These are phyloP conservation scores for Catagonus wagneri DNA, from an alignment of 2,113 vertebrate genomes.

Conservation along the genomic window DNA sequence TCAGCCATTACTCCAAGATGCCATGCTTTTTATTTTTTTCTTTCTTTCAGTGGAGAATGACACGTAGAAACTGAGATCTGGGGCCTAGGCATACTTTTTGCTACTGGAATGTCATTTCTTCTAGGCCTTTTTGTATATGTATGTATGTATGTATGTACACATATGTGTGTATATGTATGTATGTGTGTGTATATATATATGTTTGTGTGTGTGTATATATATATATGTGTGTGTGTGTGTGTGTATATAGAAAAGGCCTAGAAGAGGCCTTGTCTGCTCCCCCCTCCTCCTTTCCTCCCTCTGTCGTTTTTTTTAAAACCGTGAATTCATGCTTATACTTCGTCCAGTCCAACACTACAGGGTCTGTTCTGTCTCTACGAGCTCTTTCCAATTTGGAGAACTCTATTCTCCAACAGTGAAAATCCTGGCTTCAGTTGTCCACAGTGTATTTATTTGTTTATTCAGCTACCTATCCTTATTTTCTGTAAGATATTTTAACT, in stretches of 20 bases:
- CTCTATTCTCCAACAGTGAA: neutral
- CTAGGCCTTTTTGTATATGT: neutral
- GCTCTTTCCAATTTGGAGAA: neutral
- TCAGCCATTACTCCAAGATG: neutral
- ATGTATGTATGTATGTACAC: too few species aligned
- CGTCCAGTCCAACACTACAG: neutral
- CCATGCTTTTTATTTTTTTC: neutral
- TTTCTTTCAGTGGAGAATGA: neutral
- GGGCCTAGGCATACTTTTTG: neutral
- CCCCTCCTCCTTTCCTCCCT: fast-evolving
- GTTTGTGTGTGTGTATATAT: too few species aligned
- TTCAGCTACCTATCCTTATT: neutral
- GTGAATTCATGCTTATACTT: neutral
- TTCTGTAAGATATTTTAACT: neutral
- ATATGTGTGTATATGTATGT: too few species aligned
- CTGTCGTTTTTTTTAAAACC: neutral
- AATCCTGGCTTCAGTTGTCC: neutral
- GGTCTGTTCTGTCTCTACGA: neutral
- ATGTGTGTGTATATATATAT: too few species aligned
- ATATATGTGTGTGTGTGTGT: too few species aligned
- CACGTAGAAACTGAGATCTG: neutral
- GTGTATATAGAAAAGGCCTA: too few species aligned
- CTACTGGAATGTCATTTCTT: neutral
- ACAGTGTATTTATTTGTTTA: neutral
- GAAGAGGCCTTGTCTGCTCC: too few species aligned